phyloP scores from a whole-genome alignment of 2,888 invertebrate genomes.

The Drosophila stalkeri region DNA sequence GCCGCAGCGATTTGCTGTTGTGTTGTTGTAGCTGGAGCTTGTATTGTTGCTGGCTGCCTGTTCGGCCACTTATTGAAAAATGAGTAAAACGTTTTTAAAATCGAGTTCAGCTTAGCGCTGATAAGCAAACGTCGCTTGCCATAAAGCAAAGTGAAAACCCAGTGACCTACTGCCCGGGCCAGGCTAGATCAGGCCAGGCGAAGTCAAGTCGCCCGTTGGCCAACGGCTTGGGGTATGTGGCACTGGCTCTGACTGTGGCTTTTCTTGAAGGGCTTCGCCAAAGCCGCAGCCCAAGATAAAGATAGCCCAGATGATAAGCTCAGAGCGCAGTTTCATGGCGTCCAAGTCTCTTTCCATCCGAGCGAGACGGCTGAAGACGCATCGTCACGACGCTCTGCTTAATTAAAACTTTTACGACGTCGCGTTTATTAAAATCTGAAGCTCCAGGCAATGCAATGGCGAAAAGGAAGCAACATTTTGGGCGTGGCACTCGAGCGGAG shows the following conservation, averaged over 20 bases:
- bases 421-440: constrained; percentile 72
- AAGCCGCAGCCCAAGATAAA: constrained; percentile 17
- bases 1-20: constrained; percentile 51
- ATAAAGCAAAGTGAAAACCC: constrained; percentile 77
- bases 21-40: constrained; percentile 9
- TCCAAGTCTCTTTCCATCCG: constrained; percentile 37
- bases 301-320: constrained; percentile 58
- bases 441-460: constrained; percentile 51
- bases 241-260: constrained; percentile 13
- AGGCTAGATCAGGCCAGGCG: constrained; percentile 5
- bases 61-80: constrained; percentile 69
- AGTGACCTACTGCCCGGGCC: constrained; percentile 64
- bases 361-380: constrained; percentile 29
- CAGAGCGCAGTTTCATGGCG: constrained; percentile 57
- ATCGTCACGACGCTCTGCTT: constrained; percentile 47
- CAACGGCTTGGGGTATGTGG: constrained; percentile 38
- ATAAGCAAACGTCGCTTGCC: constrained; percentile 69
- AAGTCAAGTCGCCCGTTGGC: constrained; percentile 23
- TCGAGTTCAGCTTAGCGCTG: constrained; percentile 67
- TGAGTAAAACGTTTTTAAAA: constrained; percentile 71
- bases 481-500: constrained; percentile 38
- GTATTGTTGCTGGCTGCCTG: constrained; percentile 28
- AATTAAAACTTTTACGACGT: constrained; percentile 71
- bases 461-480: constrained; percentile 1
- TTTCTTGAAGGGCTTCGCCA: constrained; percentile 36